These are phyloP conservation scores for Homarus gammarus DNA, from an alignment of 2,888 invertebrate genomes.

Conservation along the genomic window DNA sequence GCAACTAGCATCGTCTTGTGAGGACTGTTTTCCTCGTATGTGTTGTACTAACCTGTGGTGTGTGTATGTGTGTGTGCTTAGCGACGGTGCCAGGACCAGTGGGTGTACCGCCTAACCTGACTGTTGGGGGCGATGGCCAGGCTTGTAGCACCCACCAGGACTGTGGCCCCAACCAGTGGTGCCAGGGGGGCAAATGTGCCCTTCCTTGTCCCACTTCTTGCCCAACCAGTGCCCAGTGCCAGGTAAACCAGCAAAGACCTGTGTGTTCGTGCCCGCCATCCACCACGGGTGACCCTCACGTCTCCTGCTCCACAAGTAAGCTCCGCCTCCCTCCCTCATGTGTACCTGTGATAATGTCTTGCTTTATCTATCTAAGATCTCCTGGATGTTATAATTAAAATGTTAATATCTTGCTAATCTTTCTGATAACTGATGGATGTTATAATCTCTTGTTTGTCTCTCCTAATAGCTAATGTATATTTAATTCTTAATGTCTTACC, in stretches of 20 bases:
- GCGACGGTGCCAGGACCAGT: conserved; percentile 33
- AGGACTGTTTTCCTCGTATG: conserved; percentile 2
- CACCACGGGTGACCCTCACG: conserved; percentile 90
- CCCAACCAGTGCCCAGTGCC: conserved; percentile 80
- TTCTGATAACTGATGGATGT: neutral
- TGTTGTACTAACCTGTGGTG: conserved; percentile 20
- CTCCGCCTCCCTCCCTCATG: conserved; percentile 70
- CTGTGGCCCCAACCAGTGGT: conserved; percentile 78
- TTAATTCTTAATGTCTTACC: neutral
- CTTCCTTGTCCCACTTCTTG: conserved; percentile 83
- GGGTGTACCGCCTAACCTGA: conserved; percentile 48
- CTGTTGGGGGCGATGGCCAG: conserved; percentile 52
- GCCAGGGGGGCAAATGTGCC: conserved; percentile 86
- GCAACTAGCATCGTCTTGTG: conserved; percentile 22
- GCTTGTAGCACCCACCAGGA: conserved; percentile 43
- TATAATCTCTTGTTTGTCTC: neutral
- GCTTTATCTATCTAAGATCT: neutral
- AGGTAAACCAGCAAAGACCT: conserved; percentile 75
- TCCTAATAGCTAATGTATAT: neutral
- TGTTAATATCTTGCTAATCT: neutral
- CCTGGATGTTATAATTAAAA: too few relatives aligned
- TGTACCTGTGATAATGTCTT: neutral
- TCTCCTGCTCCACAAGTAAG: conserved; percentile 82
- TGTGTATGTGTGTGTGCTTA: conserved; percentile 55
- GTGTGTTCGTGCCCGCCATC: conserved; percentile 78